Evolutionary conservation across 2,113 vertebrate genomes (phyloP).

Genomic region (Vidua macroura): DNA sequence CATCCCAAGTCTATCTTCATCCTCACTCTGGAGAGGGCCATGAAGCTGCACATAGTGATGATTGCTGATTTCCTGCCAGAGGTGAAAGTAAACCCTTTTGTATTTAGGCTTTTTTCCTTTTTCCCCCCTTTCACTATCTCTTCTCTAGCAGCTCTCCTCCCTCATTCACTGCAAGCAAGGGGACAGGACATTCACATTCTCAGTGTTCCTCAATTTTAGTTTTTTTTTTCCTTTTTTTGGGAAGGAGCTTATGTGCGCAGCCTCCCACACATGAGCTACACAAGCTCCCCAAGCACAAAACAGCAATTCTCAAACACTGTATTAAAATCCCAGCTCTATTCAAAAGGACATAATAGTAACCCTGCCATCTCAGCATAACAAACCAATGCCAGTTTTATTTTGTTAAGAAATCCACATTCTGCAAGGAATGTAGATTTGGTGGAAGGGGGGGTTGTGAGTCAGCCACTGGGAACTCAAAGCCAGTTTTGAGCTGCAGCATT

Average conservation of each 20-base stretch:
- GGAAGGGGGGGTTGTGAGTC: neutral
- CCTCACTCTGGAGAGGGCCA: neutral
- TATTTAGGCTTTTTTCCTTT: neutral
- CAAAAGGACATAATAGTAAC: neutral
- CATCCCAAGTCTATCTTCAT: neutral
- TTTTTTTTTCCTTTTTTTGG: neutral
- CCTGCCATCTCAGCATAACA: neutral
- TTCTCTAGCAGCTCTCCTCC: neutral
- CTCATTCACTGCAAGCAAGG: neutral
- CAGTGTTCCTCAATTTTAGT: neutral
- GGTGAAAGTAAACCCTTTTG: neutral
- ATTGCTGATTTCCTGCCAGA: neutral
- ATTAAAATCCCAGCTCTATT: neutral
- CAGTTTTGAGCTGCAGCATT: neutral
- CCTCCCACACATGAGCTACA: neutral
- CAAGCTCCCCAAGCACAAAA: neutral
- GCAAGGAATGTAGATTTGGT: neutral
- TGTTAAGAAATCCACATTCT: neutral
- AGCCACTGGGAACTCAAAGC: neutral
- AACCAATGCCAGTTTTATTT: neutral
- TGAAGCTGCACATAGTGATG: neutral
- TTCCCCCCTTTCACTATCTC: neutral
- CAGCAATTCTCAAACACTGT: neutral
- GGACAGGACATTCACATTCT: neutral
- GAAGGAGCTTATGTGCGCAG: neutral